These are phyloP conservation scores for Teleogryllus occipitalis DNA, from an alignment of 1,140 invertebrate genomes.

Conservation along the genomic window DNA sequence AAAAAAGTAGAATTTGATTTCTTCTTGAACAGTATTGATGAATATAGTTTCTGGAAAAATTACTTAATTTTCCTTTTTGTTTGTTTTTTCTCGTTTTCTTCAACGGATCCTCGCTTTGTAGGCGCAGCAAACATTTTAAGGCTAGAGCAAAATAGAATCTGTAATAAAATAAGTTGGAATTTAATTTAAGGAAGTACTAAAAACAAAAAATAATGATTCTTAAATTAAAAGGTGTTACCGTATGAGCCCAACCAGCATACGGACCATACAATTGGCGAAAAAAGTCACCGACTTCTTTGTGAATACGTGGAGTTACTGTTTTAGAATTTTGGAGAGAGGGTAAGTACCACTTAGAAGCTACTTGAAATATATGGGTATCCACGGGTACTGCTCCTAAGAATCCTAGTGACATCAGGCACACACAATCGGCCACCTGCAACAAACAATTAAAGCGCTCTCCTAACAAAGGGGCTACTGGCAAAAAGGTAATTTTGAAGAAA, in stretches of 20 bases:
- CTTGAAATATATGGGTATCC: conserved; percentile 94
- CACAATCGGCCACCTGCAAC: conserved; percentile 89
- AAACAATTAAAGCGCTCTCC: conserved; percentile 22
- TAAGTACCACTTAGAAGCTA: conserved; percentile 73
- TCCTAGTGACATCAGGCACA: conserved; percentile 92
- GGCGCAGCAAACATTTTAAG: too few relatives aligned
- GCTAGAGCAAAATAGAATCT: background rate
- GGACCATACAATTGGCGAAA: conserved; percentile 77
- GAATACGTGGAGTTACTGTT: conserved; percentile 72
- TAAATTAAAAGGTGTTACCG: conserved; percentile 47
- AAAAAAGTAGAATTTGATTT: too few relatives aligned
- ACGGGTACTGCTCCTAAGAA: conserved; percentile 85
- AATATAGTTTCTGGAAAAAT: too few relatives aligned
- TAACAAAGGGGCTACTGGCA: too few relatives aligned
- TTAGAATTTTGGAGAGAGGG: conserved; percentile 69
- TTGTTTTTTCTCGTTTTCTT: too few relatives aligned
- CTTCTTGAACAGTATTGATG: too few relatives aligned
- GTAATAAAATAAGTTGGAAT: background rate
- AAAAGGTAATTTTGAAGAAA: too few relatives aligned
- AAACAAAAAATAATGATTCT: background rate
- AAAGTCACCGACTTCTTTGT: conserved; percentile 73
- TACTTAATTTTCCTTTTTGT: too few relatives aligned
- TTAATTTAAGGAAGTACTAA: background rate
- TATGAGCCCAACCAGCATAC: conserved; percentile 91
- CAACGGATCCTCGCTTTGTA: too few relatives aligned